Conservation (phyloP, 2,888 invertebrate species). For the Drosophila affinis region DNA sequence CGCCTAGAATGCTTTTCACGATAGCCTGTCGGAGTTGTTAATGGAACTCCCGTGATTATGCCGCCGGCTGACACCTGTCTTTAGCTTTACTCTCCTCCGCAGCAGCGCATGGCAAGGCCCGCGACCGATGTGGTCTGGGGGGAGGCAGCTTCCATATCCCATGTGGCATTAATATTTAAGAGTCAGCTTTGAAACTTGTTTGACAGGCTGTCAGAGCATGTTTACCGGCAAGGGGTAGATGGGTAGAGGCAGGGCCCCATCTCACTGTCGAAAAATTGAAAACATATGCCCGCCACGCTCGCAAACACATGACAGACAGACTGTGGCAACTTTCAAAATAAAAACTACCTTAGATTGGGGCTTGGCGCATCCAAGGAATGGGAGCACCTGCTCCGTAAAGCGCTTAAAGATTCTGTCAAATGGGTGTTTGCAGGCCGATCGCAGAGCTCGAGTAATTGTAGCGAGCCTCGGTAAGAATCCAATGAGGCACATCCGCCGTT, state of each 20-base stretch:
- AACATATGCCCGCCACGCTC: constrained; percentile 50
- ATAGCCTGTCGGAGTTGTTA: not conserved
- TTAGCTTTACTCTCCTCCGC: not conserved
- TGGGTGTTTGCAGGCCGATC: constrained; percentile 31
- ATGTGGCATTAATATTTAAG: constrained; percentile 71
- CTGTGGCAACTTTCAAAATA: constrained; percentile 36
- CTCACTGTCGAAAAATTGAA: constrained; percentile 59
- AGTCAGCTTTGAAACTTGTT: constrained; percentile 72
- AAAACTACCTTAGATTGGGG: constrained; percentile 15
- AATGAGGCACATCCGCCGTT: constrained; percentile 35
- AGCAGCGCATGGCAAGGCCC: not conserved
- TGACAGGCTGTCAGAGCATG: constrained; percentile 73
- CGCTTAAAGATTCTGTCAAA: constrained; percentile 30
- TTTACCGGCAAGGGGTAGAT: constrained; percentile 65
- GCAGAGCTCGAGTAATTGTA: not conserved
- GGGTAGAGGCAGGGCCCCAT: constrained; percentile 35
- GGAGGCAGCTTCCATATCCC: constrained; percentile 20
- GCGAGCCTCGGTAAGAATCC: not conserved
- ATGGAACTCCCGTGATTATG: constrained; percentile 6
- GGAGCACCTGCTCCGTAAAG: constrained; percentile 19
- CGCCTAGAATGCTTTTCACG: not conserved
- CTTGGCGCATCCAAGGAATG: not conserved
- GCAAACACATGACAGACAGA: constrained; percentile 44
- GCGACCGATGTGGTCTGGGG: not conserved
- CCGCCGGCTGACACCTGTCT: constrained; percentile 13